Evolutionary conservation across 2,113 vertebrate genomes (phyloP).

Genomic region (Motacilla alba): DNA sequence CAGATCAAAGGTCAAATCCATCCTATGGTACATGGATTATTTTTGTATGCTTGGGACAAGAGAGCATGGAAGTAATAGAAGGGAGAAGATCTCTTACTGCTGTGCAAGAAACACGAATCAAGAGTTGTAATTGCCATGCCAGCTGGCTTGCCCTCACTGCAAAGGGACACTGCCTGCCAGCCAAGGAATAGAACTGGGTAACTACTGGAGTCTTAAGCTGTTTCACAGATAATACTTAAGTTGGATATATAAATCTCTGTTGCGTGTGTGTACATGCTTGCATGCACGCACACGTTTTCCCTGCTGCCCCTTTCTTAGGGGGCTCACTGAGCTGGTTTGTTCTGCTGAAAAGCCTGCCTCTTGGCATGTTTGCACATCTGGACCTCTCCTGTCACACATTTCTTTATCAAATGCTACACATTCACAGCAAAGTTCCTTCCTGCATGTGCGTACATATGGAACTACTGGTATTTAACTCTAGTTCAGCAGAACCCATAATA

Average conservation of each 20-base stretch:
- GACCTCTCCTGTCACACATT: neutral
- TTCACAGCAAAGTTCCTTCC: neutral
- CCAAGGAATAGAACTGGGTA: neutral
- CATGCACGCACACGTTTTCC: neutral
- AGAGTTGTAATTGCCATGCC: neutral
- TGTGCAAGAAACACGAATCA: neutral
- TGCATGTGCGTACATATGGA: neutral
- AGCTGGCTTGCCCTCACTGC: neutral
- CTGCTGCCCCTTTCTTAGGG: neutral
- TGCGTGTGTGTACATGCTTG: neutral
- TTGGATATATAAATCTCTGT: neutral
- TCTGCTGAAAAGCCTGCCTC: neutral
- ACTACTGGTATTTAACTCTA: neutral
- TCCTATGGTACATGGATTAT: fast-evolving
- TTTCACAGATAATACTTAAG: neutral
- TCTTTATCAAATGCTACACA: neutral
- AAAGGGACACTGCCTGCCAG: neutral
- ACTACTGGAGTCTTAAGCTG: neutral
- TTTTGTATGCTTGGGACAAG: neutral
- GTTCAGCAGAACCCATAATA: neutral
- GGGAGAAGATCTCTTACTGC: neutral
- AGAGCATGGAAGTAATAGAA: neutral
- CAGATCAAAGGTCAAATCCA: neutral
- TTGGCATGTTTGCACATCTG: constrained; percentile 6
- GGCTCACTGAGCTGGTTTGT: neutral